Evolutionary conservation across 2,888 invertebrate genomes (phyloP), one percentile per base, ranked within the genome.

Genomic region (Drosophila aldrichi): DNA sequence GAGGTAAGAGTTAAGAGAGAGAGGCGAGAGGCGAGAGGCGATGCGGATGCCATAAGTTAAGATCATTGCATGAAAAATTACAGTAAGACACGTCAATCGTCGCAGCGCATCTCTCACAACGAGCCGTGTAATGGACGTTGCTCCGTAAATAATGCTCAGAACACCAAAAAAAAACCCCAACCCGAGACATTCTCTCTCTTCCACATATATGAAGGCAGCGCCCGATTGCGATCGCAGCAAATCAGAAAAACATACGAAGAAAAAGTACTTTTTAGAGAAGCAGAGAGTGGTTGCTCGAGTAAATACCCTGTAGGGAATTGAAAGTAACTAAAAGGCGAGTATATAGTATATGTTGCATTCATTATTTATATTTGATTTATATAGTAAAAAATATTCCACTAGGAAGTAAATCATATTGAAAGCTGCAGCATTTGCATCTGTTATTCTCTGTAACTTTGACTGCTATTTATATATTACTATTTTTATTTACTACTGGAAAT

Each of bases 61-160:
- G 86, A 86, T 82, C 90, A 77, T 70, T 80, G 88, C 81, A 86
- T 86, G 86, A 90, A 89, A 83, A 90, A 86, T 90, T 83, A 89
- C 90, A 83, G 90, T 81, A 74, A 86, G 79, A 77, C 89, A 90
- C 90, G 89, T 86, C 90, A 90, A 86, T 86, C 86, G 88, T 68
- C 70, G 70, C 63, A 69, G 61, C 78, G 84, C 54, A 84, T 89
- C 88, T 84, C 79, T 67, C 29, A 58, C 87, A 87, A 87, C 89
- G 78, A 83, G 77, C 89, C 83, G 64, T 89, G 83, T 87, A 89
- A 87, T 87, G 74, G 62, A 57, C 82, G 61, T 65, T 64, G 78
- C 60, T 78, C 81, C 78, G 81, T 81, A 78, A 78, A 78, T 77
- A 78, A 78, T 81, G 62, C 68, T 41, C 58, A 56, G 60, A 64